Conservation (phyloP, 1,140 invertebrate species). For the Acyrthosiphon pisum region DNA sequence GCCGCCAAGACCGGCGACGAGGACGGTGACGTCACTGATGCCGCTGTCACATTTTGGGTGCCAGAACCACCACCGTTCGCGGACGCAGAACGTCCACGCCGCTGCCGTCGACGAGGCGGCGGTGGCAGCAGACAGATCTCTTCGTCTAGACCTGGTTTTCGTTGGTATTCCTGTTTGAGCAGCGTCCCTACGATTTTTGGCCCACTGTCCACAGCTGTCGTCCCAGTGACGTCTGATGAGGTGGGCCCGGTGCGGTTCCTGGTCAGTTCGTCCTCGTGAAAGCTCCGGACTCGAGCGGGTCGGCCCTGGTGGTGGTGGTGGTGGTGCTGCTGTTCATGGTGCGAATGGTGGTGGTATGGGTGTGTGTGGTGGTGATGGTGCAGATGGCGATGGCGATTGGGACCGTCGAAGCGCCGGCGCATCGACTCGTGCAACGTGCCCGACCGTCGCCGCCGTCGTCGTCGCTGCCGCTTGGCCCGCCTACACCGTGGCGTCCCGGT, state of each 20-base stretch:
- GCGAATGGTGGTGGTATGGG: not conserved
- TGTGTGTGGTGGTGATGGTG: not conserved
- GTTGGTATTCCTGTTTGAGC: conserved; percentile 36
- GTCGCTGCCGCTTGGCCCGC: conserved; percentile 22
- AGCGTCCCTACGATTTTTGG: conserved; percentile 26
- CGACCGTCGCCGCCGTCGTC: conserved; percentile 27
- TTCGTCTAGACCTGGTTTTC: conserved; percentile 42
- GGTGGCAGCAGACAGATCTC: conserved; percentile 49
- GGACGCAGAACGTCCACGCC: not conserved
- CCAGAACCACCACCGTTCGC: not conserved
- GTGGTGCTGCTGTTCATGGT: not conserved
- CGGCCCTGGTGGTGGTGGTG: no score
- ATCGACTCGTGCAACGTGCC: conserved; percentile 50
- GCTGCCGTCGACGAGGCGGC: not conserved
- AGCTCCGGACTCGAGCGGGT: not conserved
- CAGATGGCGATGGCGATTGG: not conserved
- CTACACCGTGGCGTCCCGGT: conserved; percentile 10
- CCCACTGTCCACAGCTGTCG: not conserved
- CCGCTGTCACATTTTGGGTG: not conserved
- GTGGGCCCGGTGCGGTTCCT: not conserved
- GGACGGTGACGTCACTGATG: not conserved
- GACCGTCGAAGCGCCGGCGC: not conserved
- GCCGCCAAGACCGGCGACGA: not conserved
- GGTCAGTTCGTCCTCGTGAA: conserved; percentile 53
- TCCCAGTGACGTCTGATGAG: not conserved